These are phyloP conservation scores for Epicauta chinensis DNA, from an alignment of 1,140 invertebrate species.

Conservation along the genomic window DNA sequence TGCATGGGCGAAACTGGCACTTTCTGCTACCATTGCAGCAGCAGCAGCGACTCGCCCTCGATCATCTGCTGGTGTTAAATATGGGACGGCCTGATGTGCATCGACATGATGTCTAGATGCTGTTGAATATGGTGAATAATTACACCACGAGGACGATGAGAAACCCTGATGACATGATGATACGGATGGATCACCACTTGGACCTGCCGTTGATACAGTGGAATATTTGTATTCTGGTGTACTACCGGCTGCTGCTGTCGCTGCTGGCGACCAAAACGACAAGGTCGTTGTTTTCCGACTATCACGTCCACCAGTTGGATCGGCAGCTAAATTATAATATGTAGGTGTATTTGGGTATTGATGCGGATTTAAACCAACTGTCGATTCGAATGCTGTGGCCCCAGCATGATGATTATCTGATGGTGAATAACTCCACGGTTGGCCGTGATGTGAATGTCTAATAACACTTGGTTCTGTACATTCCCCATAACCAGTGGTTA, in stretches of 20 bases:
- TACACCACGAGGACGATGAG: slow-evolving; percentile 62
- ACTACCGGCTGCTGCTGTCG: slow-evolving; percentile 46
- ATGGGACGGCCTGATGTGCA: slow-evolving; percentile 52
- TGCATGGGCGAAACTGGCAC: slow-evolving; percentile 47
- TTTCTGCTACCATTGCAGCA: slow-evolving; percentile 56
- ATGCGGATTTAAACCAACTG: slow-evolving; percentile 58
- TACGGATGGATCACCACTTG: slow-evolving; percentile 49
- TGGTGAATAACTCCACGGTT: slow-evolving; percentile 63
- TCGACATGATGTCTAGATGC: slow-evolving; percentile 56
- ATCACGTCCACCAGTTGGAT: slow-evolving; percentile 53
- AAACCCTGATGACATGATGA: slow-evolving; percentile 67
- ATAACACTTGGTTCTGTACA: slow-evolving; percentile 61
- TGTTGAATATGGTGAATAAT: slow-evolving; percentile 60
- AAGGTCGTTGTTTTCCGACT: slow-evolving; percentile 50
- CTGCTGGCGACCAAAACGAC: slow-evolving; percentile 63
- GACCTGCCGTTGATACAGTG: slow-evolving; percentile 46
- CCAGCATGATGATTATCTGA: slow-evolving; percentile 55
- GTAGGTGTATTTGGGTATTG: slow-evolving; percentile 66
- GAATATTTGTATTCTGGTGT: slow-evolving; percentile 59
- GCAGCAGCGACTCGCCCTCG: slow-evolving; percentile 54
- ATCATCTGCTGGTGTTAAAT: slow-evolving; percentile 61
- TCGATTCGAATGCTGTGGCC: slow-evolving; percentile 50
- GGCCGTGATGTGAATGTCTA: slow-evolving; percentile 61
- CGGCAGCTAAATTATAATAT: slow-evolving; percentile 70
- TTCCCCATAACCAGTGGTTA: slow-evolving; percentile 54